Percentiles rank a stretch among this genome's conserved stretches.
Conservation (phyloP, 2,888 invertebrate genomes). For the Drosophila mayaguana region DNA sequence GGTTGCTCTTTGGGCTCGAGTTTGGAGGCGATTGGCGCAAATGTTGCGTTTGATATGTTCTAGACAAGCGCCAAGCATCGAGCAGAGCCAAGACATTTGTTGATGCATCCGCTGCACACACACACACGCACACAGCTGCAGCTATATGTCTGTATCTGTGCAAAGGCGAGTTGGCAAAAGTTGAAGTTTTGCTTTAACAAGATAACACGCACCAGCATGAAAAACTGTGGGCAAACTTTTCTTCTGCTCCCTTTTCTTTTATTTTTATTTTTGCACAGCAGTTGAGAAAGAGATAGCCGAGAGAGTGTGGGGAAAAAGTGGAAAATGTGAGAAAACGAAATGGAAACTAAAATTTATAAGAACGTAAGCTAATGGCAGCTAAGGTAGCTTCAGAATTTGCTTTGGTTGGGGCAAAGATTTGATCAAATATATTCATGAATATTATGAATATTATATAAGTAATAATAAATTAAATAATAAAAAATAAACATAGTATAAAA, state of each 20-base stretch:
- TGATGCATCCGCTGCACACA: slow-evolving; percentile 58
- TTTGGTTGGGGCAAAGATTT: not conserved
- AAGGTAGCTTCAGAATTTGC: not conserved
- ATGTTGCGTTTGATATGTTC: slow-evolving; percentile 76
- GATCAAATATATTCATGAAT: not conserved
- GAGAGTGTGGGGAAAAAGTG: slow-evolving; percentile 8
- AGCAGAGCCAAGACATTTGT: slow-evolving; percentile 57
- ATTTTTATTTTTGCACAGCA: slow-evolving; percentile 38
- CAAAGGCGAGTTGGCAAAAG: slow-evolving; percentile 74
- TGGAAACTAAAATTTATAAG: slow-evolving; percentile 8
- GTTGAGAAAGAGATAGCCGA: slow-evolving; percentile 6
- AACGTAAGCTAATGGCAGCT: slow-evolving; percentile 24
- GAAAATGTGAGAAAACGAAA: slow-evolving; percentile 7
- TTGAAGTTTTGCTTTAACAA: slow-evolving; percentile 78
- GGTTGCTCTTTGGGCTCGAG: not conserved
- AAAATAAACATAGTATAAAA: not conserved
- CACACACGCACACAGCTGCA: slow-evolving; percentile 27
- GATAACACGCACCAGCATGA: slow-evolving; percentile 80
- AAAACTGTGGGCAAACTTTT: slow-evolving; percentile 73
- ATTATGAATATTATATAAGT: too few relatives aligned
- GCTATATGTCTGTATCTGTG: slow-evolving; percentile 44
- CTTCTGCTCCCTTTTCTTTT: not conserved
- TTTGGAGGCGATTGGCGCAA: slow-evolving; percentile 64
- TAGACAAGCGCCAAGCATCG: slow-evolving; percentile 65
- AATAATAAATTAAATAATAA: not conserved